Conservation (phyloP, 1,140 invertebrate species). For the Magallana gigas region DNA sequence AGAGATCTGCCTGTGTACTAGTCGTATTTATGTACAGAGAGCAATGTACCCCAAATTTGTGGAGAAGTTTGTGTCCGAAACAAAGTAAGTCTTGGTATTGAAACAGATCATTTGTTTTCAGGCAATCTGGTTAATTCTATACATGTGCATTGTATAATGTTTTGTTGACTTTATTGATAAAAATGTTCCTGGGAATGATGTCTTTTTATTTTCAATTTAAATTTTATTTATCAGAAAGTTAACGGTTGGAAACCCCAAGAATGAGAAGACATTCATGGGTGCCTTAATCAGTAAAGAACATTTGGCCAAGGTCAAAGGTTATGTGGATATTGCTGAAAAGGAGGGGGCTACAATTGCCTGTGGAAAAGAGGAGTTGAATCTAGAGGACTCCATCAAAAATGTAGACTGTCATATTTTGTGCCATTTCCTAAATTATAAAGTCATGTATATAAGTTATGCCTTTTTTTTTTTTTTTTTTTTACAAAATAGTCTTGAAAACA, state of each 20-base stretch:
- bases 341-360: slow-evolving; percentile 75
- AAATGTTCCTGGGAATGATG: too few species aligned
- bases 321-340: slow-evolving; percentile 76
- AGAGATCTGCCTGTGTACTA: slow-evolving; percentile 83
- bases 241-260: slow-evolving; percentile 81
- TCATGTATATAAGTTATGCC: too few species aligned
- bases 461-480: too few species aligned
- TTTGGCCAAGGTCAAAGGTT: slow-evolving; percentile 81
- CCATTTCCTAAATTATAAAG: too few species aligned
- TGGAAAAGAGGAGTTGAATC: slow-evolving; percentile 72
- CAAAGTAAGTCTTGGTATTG: slow-evolving; percentile 73
- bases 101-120: too few species aligned
- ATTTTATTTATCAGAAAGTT: slow-evolving; percentile 76
- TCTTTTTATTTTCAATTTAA: not conserved
- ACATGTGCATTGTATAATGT: too few species aligned
- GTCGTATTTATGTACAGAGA: slow-evolving; percentile 82
- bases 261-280: slow-evolving; percentile 79
- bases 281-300: slow-evolving; percentile 81
- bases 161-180: too few species aligned
- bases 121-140: too few species aligned
- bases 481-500: too few species aligned
- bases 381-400: slow-evolving; percentile 73
- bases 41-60: slow-evolving; percentile 80
- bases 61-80: slow-evolving; percentile 79
- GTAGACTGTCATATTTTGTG: slow-evolving; percentile 59